A percentile compares a stretch with the other conserved stretches of the same genome.
These are phyloP conservation scores for Colaptes auratus DNA, from an alignment of 2,113 vertebrate genomes.

Conservation along the genomic window DNA sequence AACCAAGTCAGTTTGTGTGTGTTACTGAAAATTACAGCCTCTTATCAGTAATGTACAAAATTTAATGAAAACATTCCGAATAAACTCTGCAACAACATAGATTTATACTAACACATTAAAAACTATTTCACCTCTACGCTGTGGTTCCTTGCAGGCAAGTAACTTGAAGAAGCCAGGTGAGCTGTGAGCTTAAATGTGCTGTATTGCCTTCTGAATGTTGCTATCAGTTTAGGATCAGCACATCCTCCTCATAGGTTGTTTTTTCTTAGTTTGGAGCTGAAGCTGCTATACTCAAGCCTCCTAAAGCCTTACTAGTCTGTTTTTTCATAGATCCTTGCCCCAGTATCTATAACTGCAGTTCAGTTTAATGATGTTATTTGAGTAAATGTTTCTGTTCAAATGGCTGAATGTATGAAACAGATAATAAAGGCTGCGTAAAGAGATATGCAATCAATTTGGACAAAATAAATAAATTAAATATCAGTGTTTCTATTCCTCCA, in stretches of 20 bases:
- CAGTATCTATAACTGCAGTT: neutral
- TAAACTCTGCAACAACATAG: neutral
- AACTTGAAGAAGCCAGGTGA: neutral
- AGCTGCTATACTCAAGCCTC: neutral
- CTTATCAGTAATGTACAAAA: neutral
- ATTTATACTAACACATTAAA: neutral
- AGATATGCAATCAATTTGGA: neutral
- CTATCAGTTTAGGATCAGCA: neutral
- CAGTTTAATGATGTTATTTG: neutral
- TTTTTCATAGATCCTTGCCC: neutral
- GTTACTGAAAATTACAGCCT: neutral
- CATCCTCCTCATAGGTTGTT: neutral
- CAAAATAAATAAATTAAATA: neutral
- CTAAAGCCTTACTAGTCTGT: neutral
- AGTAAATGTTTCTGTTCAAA: neutral
- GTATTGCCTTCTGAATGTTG: neutral
- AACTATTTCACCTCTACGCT: neutral
- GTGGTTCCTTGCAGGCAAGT: neutral
- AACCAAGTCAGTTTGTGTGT: neutral
- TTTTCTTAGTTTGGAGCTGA: neutral
- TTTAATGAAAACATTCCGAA: neutral
- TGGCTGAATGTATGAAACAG: neutral
- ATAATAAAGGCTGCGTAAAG: neutral
- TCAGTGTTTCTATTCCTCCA: neutral
- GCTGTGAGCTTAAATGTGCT: neutral